These are phyloP conservation scores for Habropoda laboriosa DNA, from an alignment of 1,140 invertebrate species.

Conservation along the genomic window DNA sequence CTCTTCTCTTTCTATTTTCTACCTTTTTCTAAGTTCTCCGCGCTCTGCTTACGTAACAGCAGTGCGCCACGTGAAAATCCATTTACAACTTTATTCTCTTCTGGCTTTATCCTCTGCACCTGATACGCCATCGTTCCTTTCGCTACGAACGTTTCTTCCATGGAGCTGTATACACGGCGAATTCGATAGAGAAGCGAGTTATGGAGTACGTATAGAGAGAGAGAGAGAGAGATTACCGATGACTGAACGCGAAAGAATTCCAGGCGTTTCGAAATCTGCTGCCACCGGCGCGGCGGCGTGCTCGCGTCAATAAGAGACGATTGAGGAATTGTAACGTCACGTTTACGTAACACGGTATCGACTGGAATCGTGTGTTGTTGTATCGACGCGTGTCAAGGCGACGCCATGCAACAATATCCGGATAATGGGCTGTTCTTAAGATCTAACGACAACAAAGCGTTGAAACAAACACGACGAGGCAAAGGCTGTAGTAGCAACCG, in stretches of 20 bases:
- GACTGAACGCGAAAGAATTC: not conserved
- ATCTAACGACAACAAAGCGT: not conserved
- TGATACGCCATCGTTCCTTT: too few species aligned
- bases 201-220: too few species aligned
- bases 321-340: slow-evolving; percentile 16
- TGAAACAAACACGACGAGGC: not conserved
- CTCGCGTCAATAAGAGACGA: not conserved
- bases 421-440: not conserved
- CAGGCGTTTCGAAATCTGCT: not conserved
- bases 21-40: too few species aligned
- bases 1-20: too few species aligned
- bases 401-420: slow-evolving; percentile 16
- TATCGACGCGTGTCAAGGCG: slow-evolving; percentile 28
- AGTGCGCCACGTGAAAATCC: not conserved
- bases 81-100: not conserved
- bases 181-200: not conserved
- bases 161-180: too few species aligned
- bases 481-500: too few species aligned
- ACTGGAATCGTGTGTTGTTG: slow-evolving; percentile 3
- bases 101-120: too few species aligned
- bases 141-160: too few species aligned
- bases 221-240: too few species aligned
- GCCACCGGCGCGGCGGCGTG: too few species aligned
- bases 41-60: too few species aligned
- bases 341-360: slow-evolving; percentile 18